Evolutionary conservation across 2,797 vertebrate species (phyloP).

Genomic region (Gobionotothen gibberifrons): DNA sequence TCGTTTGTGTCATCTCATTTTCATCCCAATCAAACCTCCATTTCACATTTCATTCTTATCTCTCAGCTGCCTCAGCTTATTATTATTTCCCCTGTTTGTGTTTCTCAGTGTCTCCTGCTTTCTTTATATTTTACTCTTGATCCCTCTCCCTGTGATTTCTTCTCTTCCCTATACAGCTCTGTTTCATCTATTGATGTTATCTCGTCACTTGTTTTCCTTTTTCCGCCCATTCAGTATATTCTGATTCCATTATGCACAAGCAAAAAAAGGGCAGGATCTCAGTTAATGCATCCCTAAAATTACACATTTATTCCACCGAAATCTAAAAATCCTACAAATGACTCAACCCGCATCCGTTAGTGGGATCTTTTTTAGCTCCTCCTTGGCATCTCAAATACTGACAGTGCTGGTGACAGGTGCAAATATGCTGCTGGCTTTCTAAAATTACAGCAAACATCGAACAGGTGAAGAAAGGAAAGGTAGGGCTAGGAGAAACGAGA

Average conservation of each 20-base stretch:
- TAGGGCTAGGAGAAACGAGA: constrained; percentile 32
- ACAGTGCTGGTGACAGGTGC: constrained; percentile 48
- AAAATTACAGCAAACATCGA: constrained; percentile 55
- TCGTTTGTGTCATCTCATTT: constrained; percentile 75
- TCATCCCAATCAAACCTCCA: constrained; percentile 71
- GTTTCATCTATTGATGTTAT: constrained; percentile 47
- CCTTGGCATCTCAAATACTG: constrained; percentile 38
- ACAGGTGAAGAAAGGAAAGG: constrained; percentile 14
- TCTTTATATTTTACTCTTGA: constrained; percentile 61
- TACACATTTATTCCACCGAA: constrained; percentile 17
- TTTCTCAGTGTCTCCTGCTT: constrained; percentile 49
- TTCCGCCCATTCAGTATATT: constrained; percentile 18
- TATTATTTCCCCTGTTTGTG: constrained; percentile 61
- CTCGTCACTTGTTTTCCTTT: constrained; percentile 14
- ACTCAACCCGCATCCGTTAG: constrained; percentile 4
- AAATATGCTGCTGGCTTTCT: constrained; percentile 41
- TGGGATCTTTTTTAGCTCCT: constrained; percentile 23
- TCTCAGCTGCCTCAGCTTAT: constrained; percentile 57
- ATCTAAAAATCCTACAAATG: constrained; percentile 10
- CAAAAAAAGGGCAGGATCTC: constrained; percentile 1
- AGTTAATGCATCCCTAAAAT: constrained; percentile 13
- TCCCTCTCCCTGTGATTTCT: constrained; percentile 58
- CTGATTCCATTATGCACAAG: constrained; percentile 31
- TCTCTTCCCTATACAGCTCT: constrained; percentile 36
- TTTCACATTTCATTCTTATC: constrained; percentile 70